Conservation (phyloP, 2,113 vertebrate genomes). For the Eptatretus burgeri region DNA sequence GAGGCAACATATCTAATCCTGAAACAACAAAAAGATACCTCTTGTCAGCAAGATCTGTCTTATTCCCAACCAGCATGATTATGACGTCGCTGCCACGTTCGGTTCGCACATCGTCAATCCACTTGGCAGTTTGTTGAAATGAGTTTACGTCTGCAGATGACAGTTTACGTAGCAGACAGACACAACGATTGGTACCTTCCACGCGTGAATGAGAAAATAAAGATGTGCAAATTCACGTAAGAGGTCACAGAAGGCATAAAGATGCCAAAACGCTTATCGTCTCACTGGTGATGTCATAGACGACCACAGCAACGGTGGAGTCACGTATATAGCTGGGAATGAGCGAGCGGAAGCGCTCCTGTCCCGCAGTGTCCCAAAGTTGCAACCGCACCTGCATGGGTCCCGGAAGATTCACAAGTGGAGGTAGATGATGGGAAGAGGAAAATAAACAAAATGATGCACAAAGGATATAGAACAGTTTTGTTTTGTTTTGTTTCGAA, state of each 20-base stretch:
- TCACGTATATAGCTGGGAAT: constrained; percentile 99
- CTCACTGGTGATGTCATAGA: constrained; percentile 98
- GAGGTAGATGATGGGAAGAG: too few relatives aligned
- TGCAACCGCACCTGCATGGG: constrained; percentile 74
- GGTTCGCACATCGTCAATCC: constrained; percentile 71
- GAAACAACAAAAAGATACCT: constrained; percentile 18
- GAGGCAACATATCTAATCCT: not conserved
- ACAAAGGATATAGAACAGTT: too few relatives aligned
- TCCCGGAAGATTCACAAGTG: too few relatives aligned
- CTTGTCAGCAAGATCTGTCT: constrained; percentile 63
- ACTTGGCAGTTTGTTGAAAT: constrained; percentile 66
- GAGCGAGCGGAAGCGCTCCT: constrained; percentile 94
- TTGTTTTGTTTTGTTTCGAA: too few relatives aligned
- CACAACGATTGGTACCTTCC: not conserved
- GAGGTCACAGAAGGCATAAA: too few relatives aligned
- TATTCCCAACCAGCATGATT: constrained; percentile 72
- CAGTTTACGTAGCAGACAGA: not conserved
- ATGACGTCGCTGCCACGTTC: constrained; percentile 71
- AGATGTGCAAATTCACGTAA: not conserved
- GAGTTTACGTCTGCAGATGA: constrained; percentile 42
- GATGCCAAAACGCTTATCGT: not conserved
- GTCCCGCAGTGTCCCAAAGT: constrained; percentile 93
- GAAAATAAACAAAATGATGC: too few relatives aligned
- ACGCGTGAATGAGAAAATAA: constrained; percentile 14
- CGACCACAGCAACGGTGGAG: constrained; percentile 85